These are phyloP conservation scores for Himalopsyche phryganea DNA, from an alignment of 1,140 invertebrate genomes.

Conservation along the genomic window DNA sequence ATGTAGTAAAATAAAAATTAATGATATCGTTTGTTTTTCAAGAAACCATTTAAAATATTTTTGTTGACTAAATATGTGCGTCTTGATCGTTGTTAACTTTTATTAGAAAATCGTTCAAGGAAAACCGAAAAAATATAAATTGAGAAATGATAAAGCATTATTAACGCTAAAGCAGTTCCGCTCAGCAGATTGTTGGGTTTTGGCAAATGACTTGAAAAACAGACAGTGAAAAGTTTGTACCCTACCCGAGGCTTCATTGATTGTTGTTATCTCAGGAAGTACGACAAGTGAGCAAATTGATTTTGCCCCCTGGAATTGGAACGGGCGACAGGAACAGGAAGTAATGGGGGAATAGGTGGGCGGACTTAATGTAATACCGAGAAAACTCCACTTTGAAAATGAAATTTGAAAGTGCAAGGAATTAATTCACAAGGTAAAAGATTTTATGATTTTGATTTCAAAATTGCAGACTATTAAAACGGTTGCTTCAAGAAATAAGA, in stretches of 20 bases:
- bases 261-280: slow-evolving; percentile 34
- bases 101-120: slow-evolving; percentile 8
- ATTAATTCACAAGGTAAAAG: too few species aligned
- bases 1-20: too few species aligned
- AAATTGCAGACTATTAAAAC: too few species aligned
- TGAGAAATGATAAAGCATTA: too few species aligned
- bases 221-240: slow-evolving; percentile 20
- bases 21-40: too few species aligned
- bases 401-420: too few species aligned
- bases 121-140: slow-evolving; percentile 16
- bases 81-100: too few species aligned
- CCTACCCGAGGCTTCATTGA: slow-evolving; percentile 21
- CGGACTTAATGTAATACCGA: slow-evolving; percentile 5
- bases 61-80: too few species aligned
- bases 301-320: slow-evolving; percentile 23
- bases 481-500: too few species aligned
- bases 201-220: slow-evolving; percentile 32
- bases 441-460: too few species aligned
- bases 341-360: too few species aligned
- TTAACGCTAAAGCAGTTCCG: background rate
- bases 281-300: slow-evolving; percentile 35
- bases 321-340: background rate
- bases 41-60: too few species aligned
- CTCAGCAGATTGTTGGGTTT: slow-evolving; percentile 17
- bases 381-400: slow-evolving; percentile 1